Percentiles rank a stretch among this genome's conserved stretches.
phyloP scores from a whole-genome alignment of 1,140 invertebrate genomes.

The Drosophila orena region DNA sequence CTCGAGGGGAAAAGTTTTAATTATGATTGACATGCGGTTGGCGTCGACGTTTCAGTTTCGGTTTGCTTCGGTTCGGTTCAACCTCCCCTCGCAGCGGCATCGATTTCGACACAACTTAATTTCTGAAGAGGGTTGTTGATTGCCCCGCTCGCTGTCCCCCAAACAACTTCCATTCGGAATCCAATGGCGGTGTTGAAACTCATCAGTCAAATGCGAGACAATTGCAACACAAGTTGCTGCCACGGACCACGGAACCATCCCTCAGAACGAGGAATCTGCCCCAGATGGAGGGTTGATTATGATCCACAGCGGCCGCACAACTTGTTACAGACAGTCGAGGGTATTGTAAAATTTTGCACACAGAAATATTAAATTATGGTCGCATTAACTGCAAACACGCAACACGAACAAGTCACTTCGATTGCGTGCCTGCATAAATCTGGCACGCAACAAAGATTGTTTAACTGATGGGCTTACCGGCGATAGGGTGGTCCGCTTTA shows the following conservation, averaged over 20 bases:
- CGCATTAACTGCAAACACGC: slow-evolving; percentile 78
- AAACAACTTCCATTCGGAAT: not conserved
- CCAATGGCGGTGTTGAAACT: slow-evolving; percentile 62
- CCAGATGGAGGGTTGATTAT: slow-evolving; percentile 47
- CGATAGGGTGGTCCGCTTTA: slow-evolving; percentile 21
- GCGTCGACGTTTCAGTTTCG: slow-evolving; percentile 17
- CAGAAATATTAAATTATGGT: slow-evolving; percentile 79
- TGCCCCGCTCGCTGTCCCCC: slow-evolving; percentile 33
- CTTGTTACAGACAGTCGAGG: slow-evolving; percentile 9
- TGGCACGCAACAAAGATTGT: slow-evolving; percentile 60
- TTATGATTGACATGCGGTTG: slow-evolving; percentile 82
- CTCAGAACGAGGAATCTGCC: slow-evolving; percentile 23
- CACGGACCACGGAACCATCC: slow-evolving; percentile 60
- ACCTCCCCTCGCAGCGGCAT: slow-evolving; percentile 57
- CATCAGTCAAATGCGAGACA: slow-evolving; percentile 78
- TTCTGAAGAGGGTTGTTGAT: slow-evolving; percentile 80
- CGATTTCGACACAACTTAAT: slow-evolving; percentile 81
- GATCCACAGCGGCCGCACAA: not conserved
- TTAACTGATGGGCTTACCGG: slow-evolving; percentile 33
- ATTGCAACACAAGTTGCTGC: slow-evolving; percentile 70
- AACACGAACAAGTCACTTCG: slow-evolving; percentile 69
- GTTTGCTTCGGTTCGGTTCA: slow-evolving; percentile 2
- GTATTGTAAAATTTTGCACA: slow-evolving; percentile 64
- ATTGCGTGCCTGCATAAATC: slow-evolving; percentile 67
- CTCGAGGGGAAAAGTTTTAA: slow-evolving; percentile 63